Percentiles rank a stretch among this genome's conserved stretches.
These are phyloP conservation scores for Rosalia funebris DNA, from an alignment of 2,888 invertebrate genomes.

Conservation along the genomic window DNA sequence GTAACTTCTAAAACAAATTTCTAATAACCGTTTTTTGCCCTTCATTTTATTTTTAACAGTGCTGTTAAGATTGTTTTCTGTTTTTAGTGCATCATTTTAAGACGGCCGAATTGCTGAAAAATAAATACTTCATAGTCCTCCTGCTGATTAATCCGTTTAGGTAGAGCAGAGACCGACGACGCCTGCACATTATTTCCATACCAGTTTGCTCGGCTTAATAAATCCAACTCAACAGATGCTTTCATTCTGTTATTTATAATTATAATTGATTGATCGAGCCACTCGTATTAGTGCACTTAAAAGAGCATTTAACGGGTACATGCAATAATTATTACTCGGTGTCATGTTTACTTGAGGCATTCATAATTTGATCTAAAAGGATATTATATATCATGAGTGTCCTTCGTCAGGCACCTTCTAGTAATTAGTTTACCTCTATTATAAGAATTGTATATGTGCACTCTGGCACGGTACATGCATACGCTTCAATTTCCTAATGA, in stretches of 20 bases:
- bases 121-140: not conserved
- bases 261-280: slow-evolving; percentile 16
- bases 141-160: not conserved
- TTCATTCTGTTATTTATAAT: slow-evolving; percentile 23
- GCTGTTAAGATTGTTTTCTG: too few relatives aligned
- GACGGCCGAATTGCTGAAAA: too few relatives aligned
- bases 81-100: too few relatives aligned
- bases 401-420: slow-evolving; percentile 26
- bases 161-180: not conserved
- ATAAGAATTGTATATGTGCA: slow-evolving; percentile 26
- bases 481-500: slow-evolving; percentile 40
- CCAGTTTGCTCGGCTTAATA: not conserved
- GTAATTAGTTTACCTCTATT: slow-evolving; percentile 16
- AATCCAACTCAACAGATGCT: not conserved
- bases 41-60: too few relatives aligned
- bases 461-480: not conserved
- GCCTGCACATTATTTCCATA: not conserved
- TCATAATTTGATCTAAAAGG: slow-evolving; percentile 27
- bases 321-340: slow-evolving; percentile 13
- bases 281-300: slow-evolving; percentile 10
- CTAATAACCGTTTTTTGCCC: too few relatives aligned
- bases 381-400: slow-evolving; percentile 29
- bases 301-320: slow-evolving; percentile 20
- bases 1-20: too few relatives aligned
- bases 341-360: slow-evolving; percentile 21